phyloP scores from a whole-genome alignment of 2,797 vertebrate genomes.

The Pseudochirops cupreus region DNA sequence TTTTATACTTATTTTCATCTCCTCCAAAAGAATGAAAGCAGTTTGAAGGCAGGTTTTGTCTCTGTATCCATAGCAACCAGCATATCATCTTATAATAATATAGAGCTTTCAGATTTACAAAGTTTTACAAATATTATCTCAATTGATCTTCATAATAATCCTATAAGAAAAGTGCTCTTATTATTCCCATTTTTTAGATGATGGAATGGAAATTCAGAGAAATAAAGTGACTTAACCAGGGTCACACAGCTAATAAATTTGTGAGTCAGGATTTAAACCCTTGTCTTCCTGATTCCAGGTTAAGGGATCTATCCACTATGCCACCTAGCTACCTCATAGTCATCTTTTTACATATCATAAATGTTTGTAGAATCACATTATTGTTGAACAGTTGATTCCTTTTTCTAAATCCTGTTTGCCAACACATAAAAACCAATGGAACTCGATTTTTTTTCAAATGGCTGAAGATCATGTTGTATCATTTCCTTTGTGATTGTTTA shows the following conservation, averaged over 20 bases:
- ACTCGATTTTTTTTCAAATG: background rate
- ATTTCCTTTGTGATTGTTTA: background rate
- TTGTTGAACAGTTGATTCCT: background rate
- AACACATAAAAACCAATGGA: background rate
- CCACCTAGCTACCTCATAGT: no score
- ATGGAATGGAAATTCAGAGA: background rate
- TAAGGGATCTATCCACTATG: background rate
- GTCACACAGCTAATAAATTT: background rate
- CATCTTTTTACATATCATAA: background rate
- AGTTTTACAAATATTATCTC: background rate
- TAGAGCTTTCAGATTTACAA: background rate
- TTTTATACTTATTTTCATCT: background rate
- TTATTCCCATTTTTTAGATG: background rate
- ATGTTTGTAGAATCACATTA: background rate
- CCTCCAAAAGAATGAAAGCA: background rate
- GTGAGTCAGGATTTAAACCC: background rate
- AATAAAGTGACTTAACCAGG: background rate
- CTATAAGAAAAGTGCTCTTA: background rate
- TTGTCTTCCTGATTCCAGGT: background rate
- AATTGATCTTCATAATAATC: background rate
- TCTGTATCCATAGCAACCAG: background rate
- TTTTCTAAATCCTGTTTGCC: background rate
- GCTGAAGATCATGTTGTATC: background rate
- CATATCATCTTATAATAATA: background rate
- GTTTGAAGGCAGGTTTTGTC: background rate